Percentiles rank a stretch among this genome's conserved stretches.
These are phyloP conservation scores for Aplochiton taeniatus DNA, from an alignment of 2,797 vertebrate species.

Conservation along the genomic window DNA sequence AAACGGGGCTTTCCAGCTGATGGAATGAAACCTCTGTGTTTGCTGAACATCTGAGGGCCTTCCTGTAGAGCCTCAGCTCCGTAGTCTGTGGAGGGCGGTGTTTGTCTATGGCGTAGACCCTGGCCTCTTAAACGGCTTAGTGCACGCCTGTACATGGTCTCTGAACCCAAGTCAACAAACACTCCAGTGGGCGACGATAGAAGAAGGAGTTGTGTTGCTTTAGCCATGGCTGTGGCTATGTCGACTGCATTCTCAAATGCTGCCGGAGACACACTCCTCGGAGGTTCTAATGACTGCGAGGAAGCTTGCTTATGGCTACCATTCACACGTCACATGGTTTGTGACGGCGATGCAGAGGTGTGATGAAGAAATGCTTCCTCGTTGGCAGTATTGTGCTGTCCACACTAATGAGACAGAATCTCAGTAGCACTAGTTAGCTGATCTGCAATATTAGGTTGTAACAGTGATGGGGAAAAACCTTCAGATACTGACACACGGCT, in stretches of 20 bases:
- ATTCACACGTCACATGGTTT: background rate
- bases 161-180: conserved; percentile 67
- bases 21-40: conserved; percentile 36
- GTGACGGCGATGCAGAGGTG: conserved; percentile 5
- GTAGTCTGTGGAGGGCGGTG: conserved; percentile 59
- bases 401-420: conserved; percentile 60
- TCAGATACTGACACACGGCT: conserved; percentile 51
- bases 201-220: conserved; percentile 54
- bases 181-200: conserved; percentile 41
- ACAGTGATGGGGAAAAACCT: conserved; percentile 57
- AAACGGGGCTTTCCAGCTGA: conserved; percentile 49
- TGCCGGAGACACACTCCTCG: conserved; percentile 13
- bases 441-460: conserved; percentile 63
- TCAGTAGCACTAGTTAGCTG: conserved; percentile 64
- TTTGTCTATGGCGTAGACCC: conserved; percentile 66
- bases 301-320: background rate
- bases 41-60: conserved; percentile 41
- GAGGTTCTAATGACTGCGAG: conserved; percentile 29
- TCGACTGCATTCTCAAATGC: conserved; percentile 33
- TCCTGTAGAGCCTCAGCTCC: conserved; percentile 51
- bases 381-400: conserved; percentile 61
- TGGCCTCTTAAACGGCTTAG: conserved; percentile 38
- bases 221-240: conserved; percentile 44
- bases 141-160: conserved; percentile 39
- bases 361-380: conserved; percentile 42